Evolutionary conservation across 1,140 invertebrate genomes (phyloP), one percentile per base, ranked within the genome.

Genomic region (Coboldia fuscipes): DNA sequence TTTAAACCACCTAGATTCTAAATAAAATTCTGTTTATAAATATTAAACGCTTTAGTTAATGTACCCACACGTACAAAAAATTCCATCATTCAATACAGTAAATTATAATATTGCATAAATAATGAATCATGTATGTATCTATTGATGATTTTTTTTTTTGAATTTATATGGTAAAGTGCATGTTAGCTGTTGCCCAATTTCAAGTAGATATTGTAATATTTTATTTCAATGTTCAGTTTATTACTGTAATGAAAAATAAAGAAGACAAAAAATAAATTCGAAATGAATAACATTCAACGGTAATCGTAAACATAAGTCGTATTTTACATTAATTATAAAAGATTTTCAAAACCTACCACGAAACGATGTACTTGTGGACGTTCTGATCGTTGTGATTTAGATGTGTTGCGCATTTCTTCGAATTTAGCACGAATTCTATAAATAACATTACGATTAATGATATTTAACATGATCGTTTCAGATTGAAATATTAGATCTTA

Each of bases 301-400:
- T 24, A 24, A 32, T 15, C 7, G 33, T 31, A 19, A 19, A 33
- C 7, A n/a, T 7, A 7, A n/a, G 12, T 24, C 14, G 10, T 18
- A 32, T 18, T 32, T 17, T 12, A 20, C 15, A 33, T 4, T 13
- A 29, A 13, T 29, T 29, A 15, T 13, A 29, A 13, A 29, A 6
- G 6, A 9, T 29, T 29, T 29, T 29, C 28, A 5, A 29, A 21
- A 47, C 76, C 75, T 57, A 84, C 80, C 64, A 85, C 75, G 66
- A 85, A 85, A 61, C 80, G 63, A 54, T 82, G 83, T 37, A 84
- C 76, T 68, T 76, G 75, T 33, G 71, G 61, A 46, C 37, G 62
- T 45, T 39, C 59, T 44, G 41, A 67, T 64, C n/a, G 56, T 51
- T 34, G 51, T 37, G 35, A 65, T 61, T 30, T 46, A 47, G 21